phyloP scores from a whole-genome alignment of 2,113 vertebrate species.

The Crotalus horridus region DNA sequence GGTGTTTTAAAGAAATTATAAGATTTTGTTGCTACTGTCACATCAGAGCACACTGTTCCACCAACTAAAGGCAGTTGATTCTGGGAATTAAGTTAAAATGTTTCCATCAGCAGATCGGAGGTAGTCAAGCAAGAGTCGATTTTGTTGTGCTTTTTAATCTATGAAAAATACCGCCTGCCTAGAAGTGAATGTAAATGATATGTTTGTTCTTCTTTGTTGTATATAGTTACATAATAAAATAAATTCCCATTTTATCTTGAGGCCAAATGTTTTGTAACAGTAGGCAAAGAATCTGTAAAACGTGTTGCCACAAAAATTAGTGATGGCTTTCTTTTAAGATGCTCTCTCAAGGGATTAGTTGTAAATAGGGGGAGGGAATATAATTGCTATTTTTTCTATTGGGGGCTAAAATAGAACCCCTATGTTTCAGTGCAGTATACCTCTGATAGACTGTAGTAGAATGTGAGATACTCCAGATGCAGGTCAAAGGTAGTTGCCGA shows the following conservation, averaged over 20 bases:
- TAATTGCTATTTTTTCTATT: not conserved
- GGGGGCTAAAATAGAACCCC: not conserved
- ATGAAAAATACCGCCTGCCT: slow-evolving; percentile 6
- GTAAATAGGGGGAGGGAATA: not conserved
- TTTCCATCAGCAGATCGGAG: not conserved
- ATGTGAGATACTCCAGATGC: not conserved
- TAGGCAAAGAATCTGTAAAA: not conserved
- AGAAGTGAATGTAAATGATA: not conserved
- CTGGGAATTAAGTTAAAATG: not conserved
- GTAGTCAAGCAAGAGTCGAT: not conserved
- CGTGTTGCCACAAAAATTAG: not conserved
- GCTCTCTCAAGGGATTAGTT: not conserved
- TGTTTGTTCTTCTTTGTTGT: slow-evolving; percentile 11
- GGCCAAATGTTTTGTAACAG: not conserved
- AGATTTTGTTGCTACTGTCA: not conserved
- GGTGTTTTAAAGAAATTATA: slow-evolving; percentile 53
- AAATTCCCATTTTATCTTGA: slow-evolving; percentile 44
- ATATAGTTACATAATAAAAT: slow-evolving; percentile 54
- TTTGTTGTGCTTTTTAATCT: not conserved
- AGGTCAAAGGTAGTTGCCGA: not conserved
- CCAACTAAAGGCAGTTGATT: not conserved
- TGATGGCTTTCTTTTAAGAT: not conserved
- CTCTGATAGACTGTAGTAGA: not conserved
- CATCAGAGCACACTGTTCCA: rapidly evolving
- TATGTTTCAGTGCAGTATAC: not conserved